Evolutionary conservation across 2,113 vertebrate species (phyloP), one percentile per base, ranked within the genome.

Genomic region (Alethe castanea): DNA sequence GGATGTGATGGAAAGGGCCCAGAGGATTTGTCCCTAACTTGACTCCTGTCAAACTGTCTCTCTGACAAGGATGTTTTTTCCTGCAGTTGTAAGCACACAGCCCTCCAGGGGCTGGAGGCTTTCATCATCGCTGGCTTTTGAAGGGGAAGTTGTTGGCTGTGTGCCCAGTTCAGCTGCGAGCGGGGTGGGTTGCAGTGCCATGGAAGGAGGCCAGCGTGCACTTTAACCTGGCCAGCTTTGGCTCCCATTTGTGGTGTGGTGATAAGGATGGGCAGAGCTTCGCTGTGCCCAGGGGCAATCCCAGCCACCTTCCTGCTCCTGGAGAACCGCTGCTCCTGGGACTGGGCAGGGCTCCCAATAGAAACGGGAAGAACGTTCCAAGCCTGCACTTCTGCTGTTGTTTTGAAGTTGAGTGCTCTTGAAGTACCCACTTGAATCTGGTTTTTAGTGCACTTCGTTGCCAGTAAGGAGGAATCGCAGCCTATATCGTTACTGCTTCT

Each of bases 11-110:
- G 94, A 96, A 93, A 93, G 81, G 90, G 52, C 95, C 88, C 91
- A 54, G 74, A 86, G 91, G 93, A 95, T 96, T 97, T 98, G 98
- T 97, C 98, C 98, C 97, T 92, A 85, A 90, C 93, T 95, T 98
- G 98, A 98, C 98, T 98, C 96, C 97, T 98, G 98, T 98, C 98
- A 97, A 96, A 96, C 78, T 78, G 83, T 95, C 96, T 95, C 73
- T 96, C 95, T 97, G 97, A 97, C 94, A 84, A 95, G 98, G 94
- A 95, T 98, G 98, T 98, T 98, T 98, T 97, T 98, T 98, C 98
- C 98, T 98, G 96, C 92, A 77, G 91, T 97, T 97, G 95, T 96
- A 93, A 98, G 81, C 79, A 29, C 59, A 81, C 52, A 62, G 90
- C 86, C 87, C 98, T 97, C 91, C 74, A 92, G 98, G 95, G 96